These are phyloP conservation scores for Oryctes rhinoceros DNA, from an alignment of 1,140 invertebrate species.

Conservation along the genomic window DNA sequence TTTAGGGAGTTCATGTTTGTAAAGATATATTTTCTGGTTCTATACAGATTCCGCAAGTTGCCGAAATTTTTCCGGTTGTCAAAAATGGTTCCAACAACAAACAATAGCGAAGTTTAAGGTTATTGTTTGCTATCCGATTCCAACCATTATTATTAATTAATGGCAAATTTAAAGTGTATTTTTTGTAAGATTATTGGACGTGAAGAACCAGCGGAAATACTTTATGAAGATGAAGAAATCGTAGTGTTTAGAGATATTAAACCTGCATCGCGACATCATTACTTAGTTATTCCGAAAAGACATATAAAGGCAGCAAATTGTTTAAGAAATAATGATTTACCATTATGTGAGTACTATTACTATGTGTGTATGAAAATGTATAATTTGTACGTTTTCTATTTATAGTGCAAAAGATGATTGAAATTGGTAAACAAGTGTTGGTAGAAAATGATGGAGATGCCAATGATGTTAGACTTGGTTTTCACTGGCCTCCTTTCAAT, in stretches of 20 bases:
- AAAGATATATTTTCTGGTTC: no score
- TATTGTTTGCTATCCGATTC: not conserved
- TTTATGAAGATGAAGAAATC: conserved; percentile 77
- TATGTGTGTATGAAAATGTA: not conserved
- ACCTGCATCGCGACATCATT: conserved; percentile 83
- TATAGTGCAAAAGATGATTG: conserved; percentile 71
- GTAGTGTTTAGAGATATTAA: conserved; percentile 85
- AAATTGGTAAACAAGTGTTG: conserved; percentile 66
- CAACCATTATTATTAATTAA: not conserved
- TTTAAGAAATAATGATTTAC: conserved; percentile 70
- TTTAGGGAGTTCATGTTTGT: no score
- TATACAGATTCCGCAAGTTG: no score
- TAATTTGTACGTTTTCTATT: conserved; percentile 12
- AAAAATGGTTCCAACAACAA: no score
- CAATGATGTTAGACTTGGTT: conserved; percentile 76
- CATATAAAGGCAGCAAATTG: conserved; percentile 80
- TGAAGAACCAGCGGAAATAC: conserved; percentile 66
- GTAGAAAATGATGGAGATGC: conserved; percentile 64
- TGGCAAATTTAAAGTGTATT: conserved; percentile 63
- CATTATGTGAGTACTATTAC: conserved; percentile 67
- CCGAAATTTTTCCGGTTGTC: no score
- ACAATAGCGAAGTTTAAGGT: not conserved
- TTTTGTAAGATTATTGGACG: conserved; percentile 78
- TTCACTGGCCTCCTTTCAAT: conserved; percentile 92
- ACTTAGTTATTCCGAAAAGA: conserved; percentile 78